Base-by-base conservation (phyloP, 2,797 vertebrate species). In the Macrochelys suwanniensis region DNA sequence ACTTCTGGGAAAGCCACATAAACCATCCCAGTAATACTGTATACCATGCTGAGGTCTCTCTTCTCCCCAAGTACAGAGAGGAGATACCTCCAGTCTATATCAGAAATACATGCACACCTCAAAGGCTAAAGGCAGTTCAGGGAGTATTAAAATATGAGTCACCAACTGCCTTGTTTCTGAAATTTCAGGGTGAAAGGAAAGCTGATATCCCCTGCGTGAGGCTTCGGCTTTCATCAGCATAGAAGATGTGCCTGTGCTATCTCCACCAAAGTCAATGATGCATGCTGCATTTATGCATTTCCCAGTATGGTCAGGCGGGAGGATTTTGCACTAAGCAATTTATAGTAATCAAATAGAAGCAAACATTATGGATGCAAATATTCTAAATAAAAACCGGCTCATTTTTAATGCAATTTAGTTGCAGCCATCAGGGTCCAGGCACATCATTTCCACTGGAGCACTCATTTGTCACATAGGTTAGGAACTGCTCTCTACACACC, bases 261-360 rank as follows among this genome's bases (percentile, higher is more conserved):
- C 77, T 42, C 87, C 37, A 5, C 47, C 82, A 74, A 80, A 37
- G 71, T 4, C 57, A 56, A 50, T 6, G 51, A 42, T 51, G 9
- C 5, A 26, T 16, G 5, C 15, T 0, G 6, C 45, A 33, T 0
- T 0, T 5, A 4, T 15, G 31, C 1, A 0, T 50, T 15, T 56
- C 19, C 42, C 84, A 82, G 26, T 45, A 49, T 0, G 33, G 26
- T 26, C 74, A 77, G 15, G 49, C 50, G 57, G 80, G 61, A 88
- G 71, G 83, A 80, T n/a, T 28, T 49, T 16, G 15, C 4, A 45
- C 26, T 19, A 77, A 77, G 74, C 45, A 49, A 49, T 77, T 77
- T 31, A 77, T 31, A 28, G 4, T 47, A 21, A 23, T 42, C 45
- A 77, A 77, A 77, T 26, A 28, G 42, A 49, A 77, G 74, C 45